phyloP scores from a whole-genome alignment of 2,797 vertebrate genomes.

The Argentina silus region DNA sequence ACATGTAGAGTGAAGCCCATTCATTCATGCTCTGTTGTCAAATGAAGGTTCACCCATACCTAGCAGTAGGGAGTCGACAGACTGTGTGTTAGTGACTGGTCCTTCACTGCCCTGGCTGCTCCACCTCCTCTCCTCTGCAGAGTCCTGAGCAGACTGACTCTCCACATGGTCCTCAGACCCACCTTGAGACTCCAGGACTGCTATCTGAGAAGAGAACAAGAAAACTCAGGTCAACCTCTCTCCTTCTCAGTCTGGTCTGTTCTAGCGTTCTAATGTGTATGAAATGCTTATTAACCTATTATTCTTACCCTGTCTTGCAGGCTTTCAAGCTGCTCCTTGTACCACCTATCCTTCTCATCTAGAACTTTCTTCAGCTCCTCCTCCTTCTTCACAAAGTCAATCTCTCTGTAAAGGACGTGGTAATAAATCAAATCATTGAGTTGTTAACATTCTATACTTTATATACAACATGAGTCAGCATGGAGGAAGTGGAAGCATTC shows the following conservation, averaged over 20 bases:
- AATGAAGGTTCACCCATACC: not conserved
- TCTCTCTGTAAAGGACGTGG: constrained; percentile 79
- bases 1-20: no score
- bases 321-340: constrained; percentile 81
- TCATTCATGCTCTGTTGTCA: not conserved
- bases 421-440: constrained; percentile 14
- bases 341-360: constrained; percentile 85
- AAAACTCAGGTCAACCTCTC: constrained; percentile 33
- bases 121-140: constrained; percentile 52
- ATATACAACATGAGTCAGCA: not conserved
- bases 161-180: constrained; percentile 49
- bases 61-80: constrained; percentile 8
- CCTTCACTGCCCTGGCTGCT: constrained; percentile 52
- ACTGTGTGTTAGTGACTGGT: constrained; percentile 66
- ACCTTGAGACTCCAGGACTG: constrained; percentile 78
- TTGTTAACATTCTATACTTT: not conserved
- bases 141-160: constrained; percentile 27
- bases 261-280: not conserved
- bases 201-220: constrained; percentile 72
- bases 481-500: not conserved
- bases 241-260: constrained; percentile 11
- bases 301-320: constrained; percentile 82
- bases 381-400: constrained; percentile 89
- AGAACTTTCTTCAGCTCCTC: constrained; percentile 82
- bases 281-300: not conserved